Base-by-base conservation (phyloP, 2,797 vertebrate species). In the Trichosurus vulpecula region DNA sequence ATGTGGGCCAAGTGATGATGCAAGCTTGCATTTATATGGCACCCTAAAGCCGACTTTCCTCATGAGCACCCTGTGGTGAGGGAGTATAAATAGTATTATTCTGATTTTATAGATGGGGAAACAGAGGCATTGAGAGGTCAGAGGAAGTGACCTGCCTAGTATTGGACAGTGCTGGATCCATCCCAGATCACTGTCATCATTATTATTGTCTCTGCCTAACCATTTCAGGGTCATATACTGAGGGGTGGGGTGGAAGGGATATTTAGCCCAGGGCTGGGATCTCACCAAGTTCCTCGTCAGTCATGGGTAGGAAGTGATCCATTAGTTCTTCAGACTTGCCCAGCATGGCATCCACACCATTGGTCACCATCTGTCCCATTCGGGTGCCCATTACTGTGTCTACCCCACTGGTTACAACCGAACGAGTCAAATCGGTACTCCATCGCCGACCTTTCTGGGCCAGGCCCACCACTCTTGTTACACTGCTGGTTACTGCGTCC, bases 281-380 rank as follows among this genome's bases (percentile, higher is more conserved):
- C 99, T 99, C 96, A 99, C 99, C 99, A 0, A 98, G 98, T 96
- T 99, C 99, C 47, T 98, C 98, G 2, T 99, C 98, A 0, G 97
- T 98, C 97, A 99, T 95, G 0, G 99, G 99, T 90, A 99, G 99
- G 97, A 99, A 99, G 56, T 99, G 99, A 14, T 99, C 99, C 93
- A 99, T 99, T 98, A 99, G 99, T 97, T 99, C 97, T 97, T 99
- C 99, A 0, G 99, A 99, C 29, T 98, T 99, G 55, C 98, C 99
- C 97, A 99, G 98, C 87, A 99, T 98, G 0, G 98, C 11, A 4
- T 98, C 99, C 98, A 99, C 66, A 9, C 99, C 99, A 0, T 98
- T 99, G 98, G 98, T 99, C 98, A 99, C 97, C 51, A 98, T 96
- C 95, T 0, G 93, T 0, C 97, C 98, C 91, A 98, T 3, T 0